Conservation (phyloP, 2,888 invertebrate genomes). For the Margaritifera margaritifera region DNA sequence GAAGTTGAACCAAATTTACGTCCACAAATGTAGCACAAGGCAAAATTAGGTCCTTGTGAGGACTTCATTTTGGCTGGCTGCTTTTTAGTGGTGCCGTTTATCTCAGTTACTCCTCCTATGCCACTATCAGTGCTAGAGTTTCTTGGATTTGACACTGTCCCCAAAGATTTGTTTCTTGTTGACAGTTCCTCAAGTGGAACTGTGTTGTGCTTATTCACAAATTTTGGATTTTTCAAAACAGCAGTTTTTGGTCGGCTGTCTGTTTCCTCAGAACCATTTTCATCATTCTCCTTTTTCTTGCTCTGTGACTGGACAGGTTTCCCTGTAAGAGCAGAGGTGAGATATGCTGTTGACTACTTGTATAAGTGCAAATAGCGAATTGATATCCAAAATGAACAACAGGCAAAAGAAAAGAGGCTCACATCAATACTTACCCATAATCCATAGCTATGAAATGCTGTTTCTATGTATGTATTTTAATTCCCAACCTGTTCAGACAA, state of each 20-base stretch:
- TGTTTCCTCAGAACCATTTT: slow-evolving; percentile 15
- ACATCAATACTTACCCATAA: too few relatives aligned
- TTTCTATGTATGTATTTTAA: too few relatives aligned
- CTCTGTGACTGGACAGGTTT: slow-evolving; percentile 14
- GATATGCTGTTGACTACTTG: background rate
- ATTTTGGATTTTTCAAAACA: slow-evolving; percentile 54
- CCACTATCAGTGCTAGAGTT: too few relatives aligned
- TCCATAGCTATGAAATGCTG: too few relatives aligned
- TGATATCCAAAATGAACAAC: too few relatives aligned
- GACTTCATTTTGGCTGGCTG: slow-evolving; percentile 32
- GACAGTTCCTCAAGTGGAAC: slow-evolving; percentile 47
- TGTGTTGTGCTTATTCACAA: slow-evolving; percentile 61
- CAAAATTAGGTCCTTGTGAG: slow-evolving; percentile 66
- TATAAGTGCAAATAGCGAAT: too few relatives aligned
- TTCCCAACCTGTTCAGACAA: too few relatives aligned
- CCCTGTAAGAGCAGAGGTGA: slow-evolving; percentile 15
- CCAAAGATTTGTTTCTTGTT: slow-evolving; percentile 24
- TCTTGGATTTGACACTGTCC: background rate
- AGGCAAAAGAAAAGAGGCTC: too few relatives aligned
- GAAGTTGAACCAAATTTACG: slow-evolving; percentile 79
- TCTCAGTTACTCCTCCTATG: too few relatives aligned
- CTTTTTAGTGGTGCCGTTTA: slow-evolving; percentile 5
- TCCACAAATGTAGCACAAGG: slow-evolving; percentile 80
- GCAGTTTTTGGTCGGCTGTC: slow-evolving; percentile 57
- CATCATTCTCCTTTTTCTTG: slow-evolving; percentile 14